Percentiles rank a stretch among this genome's conserved stretches.
Conservation (phyloP, 2,797 vertebrate species). For the Danio aesculapii region DNA sequence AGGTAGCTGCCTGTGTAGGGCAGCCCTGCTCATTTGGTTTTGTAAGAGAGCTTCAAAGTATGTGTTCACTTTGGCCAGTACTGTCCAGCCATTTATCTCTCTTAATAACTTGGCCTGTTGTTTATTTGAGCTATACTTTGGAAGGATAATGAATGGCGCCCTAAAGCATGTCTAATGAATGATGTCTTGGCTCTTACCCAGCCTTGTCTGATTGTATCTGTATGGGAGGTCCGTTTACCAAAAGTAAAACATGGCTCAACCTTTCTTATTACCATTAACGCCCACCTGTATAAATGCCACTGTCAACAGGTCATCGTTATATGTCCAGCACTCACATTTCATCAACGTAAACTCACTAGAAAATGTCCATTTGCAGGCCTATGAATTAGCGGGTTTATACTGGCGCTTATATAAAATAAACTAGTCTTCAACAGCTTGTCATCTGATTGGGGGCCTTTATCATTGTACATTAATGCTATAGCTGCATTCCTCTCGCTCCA, state of each 20-base stretch:
- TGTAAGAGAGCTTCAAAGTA: background rate
- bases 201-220: constrained; percentile 38
- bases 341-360: constrained; percentile 43
- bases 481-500: constrained; percentile 36
- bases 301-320: constrained; percentile 51
- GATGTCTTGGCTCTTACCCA: constrained; percentile 43
- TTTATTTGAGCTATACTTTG: constrained; percentile 61
- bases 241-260: constrained; percentile 32
- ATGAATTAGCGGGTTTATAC: constrained; percentile 53
- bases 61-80: constrained; percentile 23
- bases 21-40: constrained; percentile 7
- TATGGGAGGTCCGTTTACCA: constrained; percentile 49
- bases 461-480: constrained; percentile 24
- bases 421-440: constrained; percentile 41
- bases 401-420: constrained; percentile 58
- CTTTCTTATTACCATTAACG: constrained; percentile 43
- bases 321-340: constrained; percentile 14
- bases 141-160: constrained; percentile 51
- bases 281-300: constrained; percentile 56
- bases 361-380: constrained; percentile 49
- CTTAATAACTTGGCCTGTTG: constrained; percentile 46
- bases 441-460: constrained; percentile 72
- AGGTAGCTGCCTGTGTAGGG: constrained; percentile 1
- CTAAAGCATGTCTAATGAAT: constrained; percentile 49
- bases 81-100: constrained; percentile 27